Conservation (phyloP, 1,140 invertebrate genomes). For the Diuraphis noxia region DNA sequence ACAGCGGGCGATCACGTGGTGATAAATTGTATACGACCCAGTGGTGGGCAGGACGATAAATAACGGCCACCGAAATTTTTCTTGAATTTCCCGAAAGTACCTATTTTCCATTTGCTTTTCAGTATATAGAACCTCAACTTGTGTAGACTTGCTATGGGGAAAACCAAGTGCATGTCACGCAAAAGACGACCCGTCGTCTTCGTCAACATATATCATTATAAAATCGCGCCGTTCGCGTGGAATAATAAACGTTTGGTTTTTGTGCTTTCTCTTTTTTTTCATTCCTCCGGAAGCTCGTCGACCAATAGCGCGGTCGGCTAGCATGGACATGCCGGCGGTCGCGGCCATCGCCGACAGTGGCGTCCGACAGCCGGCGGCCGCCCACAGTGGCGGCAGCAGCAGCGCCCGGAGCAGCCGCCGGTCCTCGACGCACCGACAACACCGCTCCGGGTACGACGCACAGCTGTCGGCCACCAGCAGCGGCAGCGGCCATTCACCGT, state of each 20-base stretch:
- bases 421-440: background rate
- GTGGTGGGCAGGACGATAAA: too few relatives aligned
- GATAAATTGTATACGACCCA: background rate
- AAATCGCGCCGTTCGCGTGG: background rate
- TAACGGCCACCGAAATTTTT: too few relatives aligned
- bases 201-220: background rate
- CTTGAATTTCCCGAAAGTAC: too few relatives aligned
- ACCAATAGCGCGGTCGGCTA: conserved; percentile 47
- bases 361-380: conserved; percentile 12
- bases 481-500: conserved; percentile 35
- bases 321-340: conserved; percentile 36
- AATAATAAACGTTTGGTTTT: background rate
- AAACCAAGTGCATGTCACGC: background rate
- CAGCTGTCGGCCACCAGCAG: background rate
- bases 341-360: conserved; percentile 17
- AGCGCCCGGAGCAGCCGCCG: conserved; percentile 55
- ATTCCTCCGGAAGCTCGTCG: conserved; percentile 61
- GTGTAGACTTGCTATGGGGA: background rate
- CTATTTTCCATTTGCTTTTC: background rate
- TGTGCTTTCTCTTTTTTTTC: conserved; percentile 62
- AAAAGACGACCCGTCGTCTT: background rate
- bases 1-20: background rate
- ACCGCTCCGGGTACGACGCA: background rate
- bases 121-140: background rate
- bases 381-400: conserved; percentile 46